Base-by-base conservation (phyloP, 2,888 invertebrate genomes). In the Eupeodes luniger region DNA sequence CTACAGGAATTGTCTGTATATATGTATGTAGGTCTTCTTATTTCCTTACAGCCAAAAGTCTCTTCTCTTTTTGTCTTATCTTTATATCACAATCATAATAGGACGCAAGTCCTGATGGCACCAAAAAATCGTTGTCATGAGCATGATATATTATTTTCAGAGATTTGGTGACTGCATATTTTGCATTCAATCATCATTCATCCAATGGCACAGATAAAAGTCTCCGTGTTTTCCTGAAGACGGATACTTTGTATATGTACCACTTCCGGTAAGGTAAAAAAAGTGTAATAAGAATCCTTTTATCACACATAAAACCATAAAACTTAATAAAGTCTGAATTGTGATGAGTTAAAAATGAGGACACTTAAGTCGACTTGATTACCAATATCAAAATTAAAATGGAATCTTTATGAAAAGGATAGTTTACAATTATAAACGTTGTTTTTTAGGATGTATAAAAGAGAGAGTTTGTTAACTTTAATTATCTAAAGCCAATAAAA, bases 161-260 rank as follows among this genome's bases (percentile, higher is more conserved):
- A 66, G 66, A 49, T 66, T 66, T 49, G 66, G 27, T 66, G 47
- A 66, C 66, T 47, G 66, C 47, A 66, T 66, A 66, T 49, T 66
- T 66, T 66, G 66, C 47, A 66, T 27, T 66, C 66, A 66, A 66
- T 66, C 66, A 66, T 66, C 47, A 66, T 66, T 66, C 49, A 66
- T 47, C 27, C 47, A 47, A 19, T 66, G 66, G 40, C 66, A 66
- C 27, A 40, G 66, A 66, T 49, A 49, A 66, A 9, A 66, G 44
- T 47, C 27, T 66, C 12, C 4, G 27, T 27, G 27, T 27, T 49
- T 66, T 66, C 66, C 66, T 66, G 66, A 4, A 66, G 66, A 49
- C 62, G 12, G 16, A 62, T 62, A 16, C 11, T 11, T 16, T 44
- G 16, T 62, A 62, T 62, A 40, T 44, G 62, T 16, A 5, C 62